These are phyloP conservation scores for Samia ricini DNA, from an alignment of 1,140 invertebrate species.

Conservation along the genomic window DNA sequence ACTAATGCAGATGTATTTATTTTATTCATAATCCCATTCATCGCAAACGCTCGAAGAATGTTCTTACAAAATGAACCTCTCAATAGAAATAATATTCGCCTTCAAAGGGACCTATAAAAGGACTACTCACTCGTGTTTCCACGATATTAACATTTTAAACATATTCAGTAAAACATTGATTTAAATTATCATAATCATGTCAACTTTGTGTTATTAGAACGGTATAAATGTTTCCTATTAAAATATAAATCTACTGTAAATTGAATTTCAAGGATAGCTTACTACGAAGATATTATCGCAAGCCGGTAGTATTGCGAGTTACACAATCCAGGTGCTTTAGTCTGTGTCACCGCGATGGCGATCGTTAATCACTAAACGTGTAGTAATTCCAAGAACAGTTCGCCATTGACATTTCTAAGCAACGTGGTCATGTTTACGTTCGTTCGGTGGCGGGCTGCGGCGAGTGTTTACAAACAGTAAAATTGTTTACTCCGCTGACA, in stretches of 20 bases:
- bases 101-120: not conserved
- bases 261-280: no score
- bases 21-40: not conserved
- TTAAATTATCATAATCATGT: not conserved
- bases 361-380: constrained; percentile 21
- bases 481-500: constrained; percentile 58
- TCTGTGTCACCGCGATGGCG: not conserved
- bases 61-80: not conserved
- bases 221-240: not conserved
- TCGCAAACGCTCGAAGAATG: not conserved
- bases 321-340: not conserved
- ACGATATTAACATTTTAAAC: not conserved
- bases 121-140: not conserved
- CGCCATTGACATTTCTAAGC: constrained; percentile 55
- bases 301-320: not conserved
- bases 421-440: constrained; percentile 60
- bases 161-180: not conserved
- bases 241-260: not conserved
- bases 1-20: not conserved
- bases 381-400: constrained; percentile 24
- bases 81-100: not conserved
- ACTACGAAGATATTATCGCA: no score
- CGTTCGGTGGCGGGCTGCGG: constrained; percentile 25
- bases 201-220: not conserved
- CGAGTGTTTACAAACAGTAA: constrained; percentile 66